phyloP scores from a whole-genome alignment of 2,888 invertebrate genomes.

The Limnephilus marmoratus region DNA sequence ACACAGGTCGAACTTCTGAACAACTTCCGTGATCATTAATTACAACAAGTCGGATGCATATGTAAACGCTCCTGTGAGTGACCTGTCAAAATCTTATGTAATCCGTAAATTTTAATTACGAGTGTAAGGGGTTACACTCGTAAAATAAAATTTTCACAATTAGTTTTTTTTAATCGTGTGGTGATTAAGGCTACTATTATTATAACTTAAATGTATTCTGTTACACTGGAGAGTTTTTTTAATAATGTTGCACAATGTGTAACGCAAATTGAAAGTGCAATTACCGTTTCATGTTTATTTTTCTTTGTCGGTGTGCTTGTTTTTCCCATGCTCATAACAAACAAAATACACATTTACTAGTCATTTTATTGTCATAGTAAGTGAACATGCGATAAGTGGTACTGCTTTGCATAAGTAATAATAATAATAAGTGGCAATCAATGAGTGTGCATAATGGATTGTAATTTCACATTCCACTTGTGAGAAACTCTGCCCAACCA shows the following conservation, averaged over 20 bases:
- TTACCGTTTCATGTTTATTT: background rate
- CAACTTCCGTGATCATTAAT: too few species aligned
- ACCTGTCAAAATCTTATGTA: too few species aligned
- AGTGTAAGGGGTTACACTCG: too few species aligned
- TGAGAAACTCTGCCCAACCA: constrained; percentile 56
- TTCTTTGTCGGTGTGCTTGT: background rate
- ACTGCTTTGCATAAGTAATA: constrained; percentile 10
- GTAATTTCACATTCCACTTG: constrained; percentile 65
- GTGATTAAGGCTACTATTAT: too few species aligned
- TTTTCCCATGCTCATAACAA: background rate
- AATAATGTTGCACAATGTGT: background rate
- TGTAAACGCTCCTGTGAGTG: too few species aligned
- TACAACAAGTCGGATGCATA: too few species aligned
- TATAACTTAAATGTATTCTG: background rate
- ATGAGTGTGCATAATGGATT: constrained; percentile 24
- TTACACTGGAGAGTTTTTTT: background rate
- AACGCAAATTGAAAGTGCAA: background rate
- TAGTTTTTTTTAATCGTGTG: too few species aligned
- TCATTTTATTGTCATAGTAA: background rate
- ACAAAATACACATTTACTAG: background rate
- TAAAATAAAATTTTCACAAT: too few species aligned
- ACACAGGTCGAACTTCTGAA: too few species aligned
- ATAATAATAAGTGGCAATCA: constrained; percentile 9
- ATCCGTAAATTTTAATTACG: too few species aligned
- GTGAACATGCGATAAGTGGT: background rate